Base-by-base conservation (phyloP, 1,140 invertebrate genomes). In the Zaprionus lachaisei region DNA sequence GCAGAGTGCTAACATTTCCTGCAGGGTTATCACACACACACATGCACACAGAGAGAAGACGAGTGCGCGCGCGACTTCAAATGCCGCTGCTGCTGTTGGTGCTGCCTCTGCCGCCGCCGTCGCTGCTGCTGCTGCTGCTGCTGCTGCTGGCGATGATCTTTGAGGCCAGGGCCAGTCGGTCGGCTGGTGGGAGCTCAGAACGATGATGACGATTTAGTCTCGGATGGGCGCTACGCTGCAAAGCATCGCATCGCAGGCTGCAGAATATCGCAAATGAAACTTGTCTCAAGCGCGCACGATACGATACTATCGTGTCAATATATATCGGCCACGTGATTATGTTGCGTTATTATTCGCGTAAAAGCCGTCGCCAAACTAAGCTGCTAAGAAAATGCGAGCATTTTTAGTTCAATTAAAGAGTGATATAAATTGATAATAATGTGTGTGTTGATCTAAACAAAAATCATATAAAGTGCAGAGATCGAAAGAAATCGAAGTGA, bases 191-290 rank as follows among this genome's bases (percentile, higher is more conserved):
- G 74, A 79, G 77, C 84, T 89, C 70, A 87, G 83, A 87, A 89
- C 83, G 81, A 78, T 82, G 81, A 80, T 78, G 75, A 76, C 72
- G 75, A 66, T 89, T 89, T 80, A 89, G 85, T 89, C 85, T 90
- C 85, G 81, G 81, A 82, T 85, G 86, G 85, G 81, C 85, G 81
- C 85, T 87, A 77, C 86, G 85, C 85, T 76, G 85, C 70, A 72
- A 76, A 89, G 85, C 85, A 89, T 81, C 84, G 84, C 75, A 78
- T 47, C 20, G 47, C 20, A 74, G 83, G 72, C 80, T 73, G 73
- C 78, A 68, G 76, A 77, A 72, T 73, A 64, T 37, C 61, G 68
- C 79, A 73, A 69, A 26, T 44, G 68, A 41, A 68, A 54, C 49
- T 58, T 47, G 34, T 44, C 44, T 72, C 55, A 51, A 17, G 41